Percentiles rank a stretch among this genome's conserved stretches.
Conservation (phyloP, 2,888 invertebrate species). For the Fragum whitleyi region DNA sequence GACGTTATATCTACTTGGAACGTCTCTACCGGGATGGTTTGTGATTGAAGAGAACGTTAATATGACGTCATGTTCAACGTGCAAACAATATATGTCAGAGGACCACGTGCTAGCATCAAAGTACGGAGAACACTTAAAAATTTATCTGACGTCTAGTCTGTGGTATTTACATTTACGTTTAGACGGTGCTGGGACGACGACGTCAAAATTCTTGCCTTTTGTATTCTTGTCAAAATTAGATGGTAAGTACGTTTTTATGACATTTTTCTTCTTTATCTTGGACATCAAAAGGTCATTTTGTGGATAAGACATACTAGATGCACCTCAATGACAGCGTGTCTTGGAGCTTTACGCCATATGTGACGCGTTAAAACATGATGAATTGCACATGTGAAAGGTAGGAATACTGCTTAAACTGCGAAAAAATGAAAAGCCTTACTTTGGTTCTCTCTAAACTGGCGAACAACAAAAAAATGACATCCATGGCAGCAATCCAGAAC, state of each 20-base stretch:
- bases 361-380: too few species aligned
- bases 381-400: too few species aligned
- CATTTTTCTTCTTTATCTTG: too few species aligned
- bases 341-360: too few species aligned
- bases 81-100: neutral
- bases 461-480: too few species aligned
- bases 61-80: neutral
- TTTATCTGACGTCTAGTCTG: constrained; percentile 14
- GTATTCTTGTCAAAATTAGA: constrained; percentile 7
- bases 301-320: too few species aligned
- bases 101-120: neutral
- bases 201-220: constrained; percentile 4
- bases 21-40: constrained; percentile 19
- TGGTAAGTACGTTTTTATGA: neutral
- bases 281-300: too few species aligned
- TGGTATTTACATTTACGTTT: constrained; percentile 13
- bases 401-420: too few species aligned
- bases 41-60: constrained; percentile 6
- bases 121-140: neutral
- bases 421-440: too few species aligned
- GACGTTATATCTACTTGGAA: constrained; percentile 9
- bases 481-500: too few species aligned
- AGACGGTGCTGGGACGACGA: neutral
- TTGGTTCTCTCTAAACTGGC: too few species aligned
- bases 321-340: too few species aligned